Evolutionary conservation across 2,113 vertebrate species (phyloP), one percentile per base, ranked within the genome.

Genomic region (Clarias gariepinus): DNA sequence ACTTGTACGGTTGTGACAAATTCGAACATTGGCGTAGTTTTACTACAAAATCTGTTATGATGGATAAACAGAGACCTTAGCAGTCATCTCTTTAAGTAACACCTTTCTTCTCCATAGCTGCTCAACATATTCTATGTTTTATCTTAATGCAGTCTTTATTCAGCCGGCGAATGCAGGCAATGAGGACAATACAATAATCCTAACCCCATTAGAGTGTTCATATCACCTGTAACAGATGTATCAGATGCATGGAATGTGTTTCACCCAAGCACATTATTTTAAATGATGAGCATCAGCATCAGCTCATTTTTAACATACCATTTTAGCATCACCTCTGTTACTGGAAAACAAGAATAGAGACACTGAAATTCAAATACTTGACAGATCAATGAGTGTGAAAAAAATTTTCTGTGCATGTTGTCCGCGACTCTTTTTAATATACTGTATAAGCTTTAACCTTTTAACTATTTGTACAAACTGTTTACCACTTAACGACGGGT

Each of bases 131-230:
- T 90, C 82, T 93, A 92, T 93, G 92, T 92, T 93, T 91, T 63
- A 95, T 95, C 94, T 94, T 95, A 94, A 95, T 95, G 94, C 92
- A 94, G 94, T 95, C 93, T 95, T 93, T 92, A 93, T 94, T 93
- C 91, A 90, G 87, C 90, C 92, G 88, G 91, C 91, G 91, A 92
- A 91, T 93, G 91, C 92, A 91, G 90, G 88, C 93, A 93, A 90
- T 92, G 91, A 91, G 91, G 92, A 94, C 91, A 88, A 93, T 94
- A 95, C n/a, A n/a, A 94, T 94, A 95, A 95, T 94, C 94, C 94
- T n/a, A 74, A 25, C 71, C 25, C 47, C 47, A 76, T 53, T 23
- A 66, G 58, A 53, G 18, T n/a, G 9, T 9, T 71, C 64, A 28
- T 18, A 73, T 21, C 63, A 52, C 71, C 23, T n/a, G 57, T 84